These are phyloP conservation scores for Gonatopus flavifemur DNA, from an alignment of 1,140 invertebrate genomes.

Conservation along the genomic window DNA sequence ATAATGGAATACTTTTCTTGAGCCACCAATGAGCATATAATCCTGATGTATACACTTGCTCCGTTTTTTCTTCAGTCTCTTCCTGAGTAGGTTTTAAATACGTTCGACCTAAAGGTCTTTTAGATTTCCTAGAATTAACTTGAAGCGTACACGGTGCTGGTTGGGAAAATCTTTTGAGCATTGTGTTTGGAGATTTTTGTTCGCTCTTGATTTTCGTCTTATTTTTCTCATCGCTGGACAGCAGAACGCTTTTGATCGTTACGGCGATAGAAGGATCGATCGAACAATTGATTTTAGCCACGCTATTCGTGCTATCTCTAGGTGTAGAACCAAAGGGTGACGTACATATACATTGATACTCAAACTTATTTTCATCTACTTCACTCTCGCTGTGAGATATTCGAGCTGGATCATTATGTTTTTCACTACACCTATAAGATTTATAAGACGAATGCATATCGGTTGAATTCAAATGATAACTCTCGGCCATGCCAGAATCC, in stretches of 20 bases:
- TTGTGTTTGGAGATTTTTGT: not conserved
- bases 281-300: conserved; percentile 5
- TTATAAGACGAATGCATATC: conserved; percentile 45
- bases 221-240: too few species aligned
- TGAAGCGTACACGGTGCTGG: conserved; percentile 32
- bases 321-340: conserved; percentile 73
- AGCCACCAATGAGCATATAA: conserved; percentile 91
- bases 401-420: conserved; percentile 16
- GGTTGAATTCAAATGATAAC: conserved; percentile 58
- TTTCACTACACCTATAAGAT: conserved; percentile 26
- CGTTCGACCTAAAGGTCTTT: conserved; percentile 21
- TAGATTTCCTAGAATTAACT: conserved; percentile 21
- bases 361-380: conserved; percentile 67
- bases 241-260: too few species aligned
- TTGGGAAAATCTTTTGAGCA: conserved; percentile 31
- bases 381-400: conserved; percentile 54
- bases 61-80: conserved; percentile 17
- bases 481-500: conserved; percentile 82
- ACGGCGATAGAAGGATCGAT: not conserved
- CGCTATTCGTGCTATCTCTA: conserved; percentile 44
- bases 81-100: conserved; percentile 12
- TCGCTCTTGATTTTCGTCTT: too few species aligned
- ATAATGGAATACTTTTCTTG: conserved; percentile 77
- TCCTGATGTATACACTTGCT: conserved; percentile 71
- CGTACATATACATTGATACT: conserved; percentile 70